Conservation (phyloP, 2,113 vertebrate species). For the Xenopus laevis region DNA sequence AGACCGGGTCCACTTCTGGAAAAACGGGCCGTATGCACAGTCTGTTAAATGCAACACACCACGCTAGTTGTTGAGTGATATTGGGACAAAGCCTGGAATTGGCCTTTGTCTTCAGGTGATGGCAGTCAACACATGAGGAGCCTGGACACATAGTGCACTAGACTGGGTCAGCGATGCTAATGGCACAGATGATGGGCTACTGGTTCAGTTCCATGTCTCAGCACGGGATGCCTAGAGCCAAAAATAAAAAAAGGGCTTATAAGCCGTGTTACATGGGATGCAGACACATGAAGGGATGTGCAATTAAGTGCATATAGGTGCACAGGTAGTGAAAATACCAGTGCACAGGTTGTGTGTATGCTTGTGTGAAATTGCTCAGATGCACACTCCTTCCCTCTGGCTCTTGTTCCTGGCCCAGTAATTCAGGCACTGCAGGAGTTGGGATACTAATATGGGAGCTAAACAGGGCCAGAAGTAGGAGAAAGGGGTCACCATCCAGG, state of each 20-base stretch:
- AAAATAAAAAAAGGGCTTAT: neutral
- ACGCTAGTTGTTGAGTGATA: too few species aligned
- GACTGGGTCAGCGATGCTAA: too few species aligned
- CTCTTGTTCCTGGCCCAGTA: neutral
- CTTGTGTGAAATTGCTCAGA: neutral
- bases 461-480: neutral
- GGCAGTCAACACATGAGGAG: too few species aligned
- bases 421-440: neutral
- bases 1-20: too few species aligned
- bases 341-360: slow-evolving; percentile 20
- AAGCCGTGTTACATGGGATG: neutral
- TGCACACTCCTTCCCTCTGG: slow-evolving; percentile 1
- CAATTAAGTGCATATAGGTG: slow-evolving; percentile 43
- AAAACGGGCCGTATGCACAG: too few species aligned
- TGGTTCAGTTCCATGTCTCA: neutral
- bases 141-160: too few species aligned
- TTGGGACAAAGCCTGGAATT: too few species aligned
- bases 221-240: neutral
- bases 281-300: slow-evolving; percentile 28
- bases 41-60: too few species aligned
- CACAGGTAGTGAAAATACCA: slow-evolving; percentile 31
- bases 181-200: neutral
- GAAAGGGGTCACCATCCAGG: neutral
- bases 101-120: too few species aligned
- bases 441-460: neutral